A percentile compares a stretch with the other conserved stretches of the same genome.
These are phyloP conservation scores for Alentia gelatinosa DNA, from an alignment of 2,888 invertebrate genomes.

Conservation along the genomic window DNA sequence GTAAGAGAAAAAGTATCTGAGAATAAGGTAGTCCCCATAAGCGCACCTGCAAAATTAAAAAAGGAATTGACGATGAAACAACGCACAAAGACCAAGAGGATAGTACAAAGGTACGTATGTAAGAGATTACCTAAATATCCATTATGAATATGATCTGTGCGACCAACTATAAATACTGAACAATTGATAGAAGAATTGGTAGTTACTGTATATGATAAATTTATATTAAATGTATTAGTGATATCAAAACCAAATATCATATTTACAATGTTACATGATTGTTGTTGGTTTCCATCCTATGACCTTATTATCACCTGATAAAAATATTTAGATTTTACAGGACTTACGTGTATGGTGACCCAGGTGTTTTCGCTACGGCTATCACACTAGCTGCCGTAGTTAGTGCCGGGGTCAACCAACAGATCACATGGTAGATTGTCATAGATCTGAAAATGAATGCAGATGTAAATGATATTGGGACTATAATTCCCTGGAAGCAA, in stretches of 20 bases:
- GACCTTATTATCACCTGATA: background rate
- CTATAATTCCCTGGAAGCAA: no score
- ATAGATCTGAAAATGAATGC: background rate
- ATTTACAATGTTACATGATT: background rate
- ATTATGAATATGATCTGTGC: no score
- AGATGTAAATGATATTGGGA: no score
- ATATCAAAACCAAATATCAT: no score
- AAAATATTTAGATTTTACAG: background rate
- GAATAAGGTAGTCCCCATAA: background rate
- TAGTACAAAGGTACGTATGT: background rate
- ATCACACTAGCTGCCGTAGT: slow-evolving; percentile 5
- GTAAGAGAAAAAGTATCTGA: slow-evolving; percentile 8
- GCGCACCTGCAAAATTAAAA: slow-evolving; percentile 28
- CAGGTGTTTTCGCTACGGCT: background rate
- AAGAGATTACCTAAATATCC: background rate
- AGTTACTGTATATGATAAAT: no score
- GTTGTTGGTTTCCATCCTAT: background rate
- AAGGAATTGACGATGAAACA: background rate
- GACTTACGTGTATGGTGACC: slow-evolving; percentile 21
- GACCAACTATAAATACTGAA: no score
- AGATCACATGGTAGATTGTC: background rate
- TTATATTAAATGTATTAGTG: background rate
- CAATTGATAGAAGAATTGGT: no score
- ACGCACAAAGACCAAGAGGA: background rate
- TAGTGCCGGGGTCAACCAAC: slow-evolving; percentile 33